phyloP scores from a whole-genome alignment of 2,797 vertebrate genomes.

The Gorsachius magnificus region DNA sequence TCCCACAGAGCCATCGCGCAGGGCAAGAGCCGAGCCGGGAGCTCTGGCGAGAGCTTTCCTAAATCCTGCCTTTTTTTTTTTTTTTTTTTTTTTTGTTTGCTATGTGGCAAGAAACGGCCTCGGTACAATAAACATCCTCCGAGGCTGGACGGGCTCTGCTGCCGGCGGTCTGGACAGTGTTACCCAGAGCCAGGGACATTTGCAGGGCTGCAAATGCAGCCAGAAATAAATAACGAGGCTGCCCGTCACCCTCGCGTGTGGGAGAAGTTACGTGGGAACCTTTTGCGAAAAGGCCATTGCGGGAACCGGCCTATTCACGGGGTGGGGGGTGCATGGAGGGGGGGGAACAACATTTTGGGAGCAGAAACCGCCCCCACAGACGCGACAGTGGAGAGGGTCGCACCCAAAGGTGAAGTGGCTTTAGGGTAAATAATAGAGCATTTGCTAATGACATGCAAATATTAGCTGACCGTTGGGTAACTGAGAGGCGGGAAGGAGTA shows the following conservation, averaged over 20 bases:
- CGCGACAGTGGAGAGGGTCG: neutral
- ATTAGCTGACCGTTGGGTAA: neutral
- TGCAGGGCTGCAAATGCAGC: neutral
- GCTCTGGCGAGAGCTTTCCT: neutral
- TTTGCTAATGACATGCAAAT: conserved; percentile 6
- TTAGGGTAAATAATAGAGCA: neutral
- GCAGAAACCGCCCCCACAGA: neutral
- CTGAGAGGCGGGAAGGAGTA: neutral
- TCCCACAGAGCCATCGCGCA: neutral
- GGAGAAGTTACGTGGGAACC: conserved; percentile 14
- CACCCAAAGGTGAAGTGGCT: neutral
- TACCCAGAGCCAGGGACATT: neutral
- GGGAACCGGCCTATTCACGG: neutral
- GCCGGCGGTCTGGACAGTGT: conserved; percentile 29
- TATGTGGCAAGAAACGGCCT: neutral
- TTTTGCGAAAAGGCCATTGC: neutral
- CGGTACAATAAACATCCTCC: conserved; percentile 28
- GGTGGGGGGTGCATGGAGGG: too few relatives aligned
- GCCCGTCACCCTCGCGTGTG: neutral
- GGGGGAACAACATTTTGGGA: neutral
- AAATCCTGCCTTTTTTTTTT: neutral
- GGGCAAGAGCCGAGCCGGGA: neutral
- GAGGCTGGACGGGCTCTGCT: neutral
- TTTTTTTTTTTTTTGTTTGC: neutral
- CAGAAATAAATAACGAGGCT: neutral